Base-by-base conservation (phyloP, 2,888 invertebrate genomes). In the Synergus itoensis region DNA sequence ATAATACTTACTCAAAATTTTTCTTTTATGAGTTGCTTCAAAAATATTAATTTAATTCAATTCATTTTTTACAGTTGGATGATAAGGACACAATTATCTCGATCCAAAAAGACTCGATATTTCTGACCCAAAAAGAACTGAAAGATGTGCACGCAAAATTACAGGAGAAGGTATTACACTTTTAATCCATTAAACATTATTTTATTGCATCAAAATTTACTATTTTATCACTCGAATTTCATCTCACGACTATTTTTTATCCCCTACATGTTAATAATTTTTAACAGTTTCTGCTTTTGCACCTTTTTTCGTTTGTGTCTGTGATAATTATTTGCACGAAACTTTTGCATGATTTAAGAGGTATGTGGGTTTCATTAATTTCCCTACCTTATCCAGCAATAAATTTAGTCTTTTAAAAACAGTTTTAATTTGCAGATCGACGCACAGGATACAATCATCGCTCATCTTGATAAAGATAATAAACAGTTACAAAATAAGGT, bases 51-150 rank as follows among this genome's bases (percentile, higher is more conserved):
- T 76, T 5, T 57, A 18, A 62, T 76, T 57, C 43, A 36, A 21
- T 43, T 69, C 64, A 45, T 78, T n/a, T 53, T 11, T 84, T 81
- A 28, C 73, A 91, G 91, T 82, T 91, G 79, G 85, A 89, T 81
- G 88, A 92, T 83, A 89, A 88, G 81, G 89, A 91, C 65, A 87
- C 91, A 85, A 89, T 91, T 9, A 90, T 91, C 78, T 86, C 83
- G 78, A 91, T 91, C 82, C 92, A 92, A 81, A 89, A 90, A 79
- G 87, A 91, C 77, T 90, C 92, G 0, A 89, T 92, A 78, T 80
- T 80, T 53, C 88, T 91, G 84, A 88, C 89, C n/a, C 90, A 91
- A 81, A 83, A 86, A 8, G 91, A 91, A 82, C 82, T 91, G 69
- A 88, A 89, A 79, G 88, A 91, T 84, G 80, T 91, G 28, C 88